These are phyloP conservation scores for Carettochelys insculpta DNA, from an alignment of 2,113 vertebrate genomes.

Conservation along the genomic window DNA sequence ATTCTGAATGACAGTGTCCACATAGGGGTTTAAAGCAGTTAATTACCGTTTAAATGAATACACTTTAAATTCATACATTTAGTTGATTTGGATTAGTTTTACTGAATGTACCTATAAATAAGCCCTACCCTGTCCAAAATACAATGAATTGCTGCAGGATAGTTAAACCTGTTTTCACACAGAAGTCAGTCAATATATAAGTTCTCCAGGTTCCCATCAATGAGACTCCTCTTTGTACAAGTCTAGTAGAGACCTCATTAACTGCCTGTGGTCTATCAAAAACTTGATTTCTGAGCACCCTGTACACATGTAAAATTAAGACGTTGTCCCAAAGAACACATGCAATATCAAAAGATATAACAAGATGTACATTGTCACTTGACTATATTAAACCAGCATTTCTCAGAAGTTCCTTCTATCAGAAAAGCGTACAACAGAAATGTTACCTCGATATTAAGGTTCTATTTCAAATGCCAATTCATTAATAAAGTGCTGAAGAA, in stretches of 20 bases:
- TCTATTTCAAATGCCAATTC: constrained; percentile 13
- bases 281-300: not conserved
- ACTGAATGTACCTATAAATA: not conserved
- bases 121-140: not conserved
- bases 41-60: not conserved
- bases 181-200: not conserved
- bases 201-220: not conserved
- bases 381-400: not conserved
- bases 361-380: not conserved
- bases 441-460: constrained; percentile 15
- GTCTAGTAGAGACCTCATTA: not conserved
- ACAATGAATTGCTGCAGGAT: not conserved
- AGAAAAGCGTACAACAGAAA: not conserved
- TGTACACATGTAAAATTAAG: not conserved
- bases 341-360: not conserved
- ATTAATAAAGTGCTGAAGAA: not conserved
- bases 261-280: not conserved
- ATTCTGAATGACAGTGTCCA: not conserved
- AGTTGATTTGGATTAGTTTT: not conserved
- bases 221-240: not conserved
- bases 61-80: not conserved
- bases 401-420: not conserved
- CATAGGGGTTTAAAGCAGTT: not conserved
- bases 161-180: not conserved
- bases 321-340: not conserved